phyloP scores from a whole-genome alignment of 2,113 vertebrate species.

The Patagioenas fasciata region DNA sequence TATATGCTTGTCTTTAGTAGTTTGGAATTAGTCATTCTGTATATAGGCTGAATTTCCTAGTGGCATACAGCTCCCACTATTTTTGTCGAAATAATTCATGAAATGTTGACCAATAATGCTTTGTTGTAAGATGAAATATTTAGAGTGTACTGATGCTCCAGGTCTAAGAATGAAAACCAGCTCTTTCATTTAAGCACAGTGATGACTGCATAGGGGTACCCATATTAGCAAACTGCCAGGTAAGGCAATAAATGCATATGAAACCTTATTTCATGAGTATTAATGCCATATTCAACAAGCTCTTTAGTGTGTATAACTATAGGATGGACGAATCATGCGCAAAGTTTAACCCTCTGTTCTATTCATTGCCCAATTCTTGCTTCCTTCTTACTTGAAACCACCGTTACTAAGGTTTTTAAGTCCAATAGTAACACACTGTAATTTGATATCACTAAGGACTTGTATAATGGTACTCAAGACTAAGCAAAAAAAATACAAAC shows the following conservation, averaged over 20 bases:
- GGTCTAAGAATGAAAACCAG: neutral
- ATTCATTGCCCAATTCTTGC: neutral
- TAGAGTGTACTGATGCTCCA: neutral
- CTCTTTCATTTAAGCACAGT: neutral
- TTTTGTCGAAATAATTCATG: neutral
- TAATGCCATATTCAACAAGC: neutral
- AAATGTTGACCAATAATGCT: neutral
- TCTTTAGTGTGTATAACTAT: neutral
- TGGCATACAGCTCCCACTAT: neutral
- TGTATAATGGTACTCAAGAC: neutral
- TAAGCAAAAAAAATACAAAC: neutral
- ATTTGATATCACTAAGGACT: neutral
- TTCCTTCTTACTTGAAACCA: neutral
- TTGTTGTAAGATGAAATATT: neutral
- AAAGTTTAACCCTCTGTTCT: neutral
- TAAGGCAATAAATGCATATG: neutral
- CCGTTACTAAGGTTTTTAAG: neutral
- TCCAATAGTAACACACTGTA: neutral
- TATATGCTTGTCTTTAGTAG: neutral
- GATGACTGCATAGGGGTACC: neutral
- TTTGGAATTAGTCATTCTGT: neutral
- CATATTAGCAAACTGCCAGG: neutral
- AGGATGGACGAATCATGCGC: neutral
- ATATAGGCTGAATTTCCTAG: neutral
- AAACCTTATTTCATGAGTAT: neutral